Conservation (phyloP, 2,888 invertebrate species). For the Tetrapedia diversipes region DNA sequence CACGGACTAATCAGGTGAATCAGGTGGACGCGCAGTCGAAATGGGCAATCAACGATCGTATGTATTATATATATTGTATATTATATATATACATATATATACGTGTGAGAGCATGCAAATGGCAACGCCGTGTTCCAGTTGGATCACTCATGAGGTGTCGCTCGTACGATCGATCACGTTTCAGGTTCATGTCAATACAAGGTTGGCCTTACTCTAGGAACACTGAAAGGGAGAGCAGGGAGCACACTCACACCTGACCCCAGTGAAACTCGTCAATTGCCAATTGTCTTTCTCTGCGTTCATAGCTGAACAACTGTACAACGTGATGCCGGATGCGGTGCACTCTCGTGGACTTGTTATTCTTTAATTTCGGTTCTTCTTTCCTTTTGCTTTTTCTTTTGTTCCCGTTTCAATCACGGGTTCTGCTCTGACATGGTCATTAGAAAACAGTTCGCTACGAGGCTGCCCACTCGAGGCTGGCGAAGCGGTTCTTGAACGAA, state of each 20-base stretch:
- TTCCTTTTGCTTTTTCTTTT: neutral
- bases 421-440: conserved; percentile 79
- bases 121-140: conserved; percentile 79
- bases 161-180: conserved; percentile 71
- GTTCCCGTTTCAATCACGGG: conserved; percentile 9
- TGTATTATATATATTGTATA: conserved; percentile 24
- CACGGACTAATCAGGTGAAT: neutral
- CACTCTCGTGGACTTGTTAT: conserved; percentile 34
- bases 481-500: conserved; percentile 61
- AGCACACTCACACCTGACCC: conserved; percentile 82
- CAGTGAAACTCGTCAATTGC: conserved; percentile 81
- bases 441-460: conserved; percentile 78
- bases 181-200: conserved; percentile 61
- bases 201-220: conserved; percentile 72
- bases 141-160: conserved; percentile 79
- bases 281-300: conserved; percentile 69
- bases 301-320: conserved; percentile 10
- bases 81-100: conserved; percentile 15
- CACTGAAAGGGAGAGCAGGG: conserved; percentile 79
- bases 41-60: conserved; percentile 62
- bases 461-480: conserved; percentile 81
- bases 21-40: conserved; percentile 52
- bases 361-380: conserved; percentile 8
- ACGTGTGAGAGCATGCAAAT: conserved; percentile 72
- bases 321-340: conserved; percentile 33